A percentile compares a stretch with the other conserved stretches of the same genome.
These are phyloP conservation scores for Lamproptera curius DNA, from an alignment of 2,888 invertebrate genomes.

Conservation along the genomic window DNA sequence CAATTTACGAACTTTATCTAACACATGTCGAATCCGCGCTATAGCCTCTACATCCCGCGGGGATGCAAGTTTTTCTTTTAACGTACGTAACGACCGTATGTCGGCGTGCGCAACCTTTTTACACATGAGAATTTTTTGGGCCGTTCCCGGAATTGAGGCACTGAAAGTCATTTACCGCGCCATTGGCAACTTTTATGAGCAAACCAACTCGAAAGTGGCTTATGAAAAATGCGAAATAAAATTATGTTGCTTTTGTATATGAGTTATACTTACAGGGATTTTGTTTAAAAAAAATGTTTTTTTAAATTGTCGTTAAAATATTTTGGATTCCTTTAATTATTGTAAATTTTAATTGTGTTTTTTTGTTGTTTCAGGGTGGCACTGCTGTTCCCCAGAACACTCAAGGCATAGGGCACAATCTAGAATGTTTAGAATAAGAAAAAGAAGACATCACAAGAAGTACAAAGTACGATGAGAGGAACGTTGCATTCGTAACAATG, in stretches of 20 bases:
- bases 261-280: no score
- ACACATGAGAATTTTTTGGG: neutral
- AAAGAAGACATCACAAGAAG: conserved; percentile 48
- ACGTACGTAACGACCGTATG: conserved; percentile 6
- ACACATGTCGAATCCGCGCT: conserved; percentile 12
- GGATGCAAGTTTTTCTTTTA: conserved; percentile 10
- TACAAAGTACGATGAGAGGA: conserved; percentile 52
- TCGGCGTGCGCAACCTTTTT: neutral
- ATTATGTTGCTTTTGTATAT: no score
- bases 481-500: conserved; percentile 34
- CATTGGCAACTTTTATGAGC: neutral
- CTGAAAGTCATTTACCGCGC: neutral
- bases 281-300: no score
- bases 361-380: conserved; percentile 29
- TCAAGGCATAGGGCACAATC: conserved; percentile 14
- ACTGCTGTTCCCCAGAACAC: conserved; percentile 3
- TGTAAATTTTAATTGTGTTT: no score
- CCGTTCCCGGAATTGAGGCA: neutral
- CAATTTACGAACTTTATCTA: conserved; percentile 18
- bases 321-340: no score
- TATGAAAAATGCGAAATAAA: no score
- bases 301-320: no score
- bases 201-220: neutral
- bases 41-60: conserved; percentile 5
- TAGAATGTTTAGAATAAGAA: conserved; percentile 45